Base-by-base conservation (phyloP, 2,888 invertebrate species). In the Chorisops tibialis region DNA sequence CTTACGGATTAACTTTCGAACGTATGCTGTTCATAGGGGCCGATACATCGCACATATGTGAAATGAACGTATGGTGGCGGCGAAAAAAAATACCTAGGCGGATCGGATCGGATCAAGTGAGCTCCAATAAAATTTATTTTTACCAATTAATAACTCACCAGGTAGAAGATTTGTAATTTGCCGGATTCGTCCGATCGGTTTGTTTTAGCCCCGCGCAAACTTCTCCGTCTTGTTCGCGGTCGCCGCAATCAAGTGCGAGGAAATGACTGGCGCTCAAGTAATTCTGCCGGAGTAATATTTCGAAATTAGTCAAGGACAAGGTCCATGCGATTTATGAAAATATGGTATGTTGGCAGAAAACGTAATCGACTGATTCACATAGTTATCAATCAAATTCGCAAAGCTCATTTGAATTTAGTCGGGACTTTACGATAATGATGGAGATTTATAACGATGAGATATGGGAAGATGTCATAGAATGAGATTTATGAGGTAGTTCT, bases 71-170 rank as follows among this genome's bases (percentile, higher is more conserved):
- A 14, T 16, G 4, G 19, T 39, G 11, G 38, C 30, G 21, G 38
- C 6, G 12, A 18, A 22, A 41, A 22, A 22, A n/a, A 16, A n/a
- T n/a, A n/a, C n/a, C n/a, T n/a, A n/a, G 22, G 12, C 47, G 43
- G 54, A 41, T 43, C 41, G 37, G 43, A 14, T 54, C 41, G 38
- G 11, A 54, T 24, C 41, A 41, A 38, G 30, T 18, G 30, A 49
- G 51, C 19, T 14, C 41, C 43, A 35, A 41, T 48, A 49, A 60
- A 60, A 63, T 63, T 63, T 63, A 63, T 63, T 63, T 63, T 63
- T 60, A 49, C 38, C 48, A 60, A 60, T 63, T 63, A 63, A 63
- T 63, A 59, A 63, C 60, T 59, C 63, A 60, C 63, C 60, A 60
- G 60, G 63, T 49, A 49, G 59, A 60, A 6, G 16, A 19, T 52